These are phyloP conservation scores for Mesopsocus fuscifrons DNA, from an alignment of 2,888 invertebrate genomes.

Conservation along the genomic window DNA sequence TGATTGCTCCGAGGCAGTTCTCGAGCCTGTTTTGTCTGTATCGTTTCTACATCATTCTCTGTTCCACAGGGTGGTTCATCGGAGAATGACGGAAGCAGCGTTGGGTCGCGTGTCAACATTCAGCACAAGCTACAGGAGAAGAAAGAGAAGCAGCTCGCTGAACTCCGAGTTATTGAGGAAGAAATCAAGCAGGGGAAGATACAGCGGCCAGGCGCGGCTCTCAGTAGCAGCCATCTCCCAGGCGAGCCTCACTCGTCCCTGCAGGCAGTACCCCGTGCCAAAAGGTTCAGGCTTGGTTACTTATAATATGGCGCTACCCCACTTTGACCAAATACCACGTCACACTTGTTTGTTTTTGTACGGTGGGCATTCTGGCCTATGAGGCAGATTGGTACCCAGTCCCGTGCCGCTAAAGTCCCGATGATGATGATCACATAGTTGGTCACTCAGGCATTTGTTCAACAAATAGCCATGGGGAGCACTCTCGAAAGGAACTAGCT, in stretches of 20 bases:
- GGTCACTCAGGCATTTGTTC: too few species aligned
- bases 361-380: too few species aligned
- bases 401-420: too few species aligned
- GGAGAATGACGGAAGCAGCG: conserved; percentile 53
- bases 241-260: conserved; percentile 20
- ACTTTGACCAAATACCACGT: too few species aligned
- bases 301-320: conserved; percentile 20
- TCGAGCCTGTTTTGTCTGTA: too few species aligned
- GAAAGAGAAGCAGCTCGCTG: conserved; percentile 70
- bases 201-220: conserved; percentile 14
- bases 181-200: conserved; percentile 68
- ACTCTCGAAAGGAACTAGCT: too few species aligned
- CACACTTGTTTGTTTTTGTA: too few species aligned
- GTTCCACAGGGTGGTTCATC: conserved; percentile 42
- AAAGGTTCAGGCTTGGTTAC: conserved; percentile 24
- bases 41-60: too few species aligned
- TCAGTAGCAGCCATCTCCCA: conserved; percentile 13
- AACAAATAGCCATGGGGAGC: too few species aligned
- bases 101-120: conserved; percentile 60
- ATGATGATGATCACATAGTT: too few species aligned
- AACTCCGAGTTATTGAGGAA: conserved; percentile 62
- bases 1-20: too few species aligned
- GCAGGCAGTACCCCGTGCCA: conserved; percentile 50
- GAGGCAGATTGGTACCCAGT: too few species aligned
- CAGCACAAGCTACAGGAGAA: conserved; percentile 75